Evolutionary conservation across 2,113 vertebrate species (phyloP).

Genomic region (Ciconia maguari): DNA sequence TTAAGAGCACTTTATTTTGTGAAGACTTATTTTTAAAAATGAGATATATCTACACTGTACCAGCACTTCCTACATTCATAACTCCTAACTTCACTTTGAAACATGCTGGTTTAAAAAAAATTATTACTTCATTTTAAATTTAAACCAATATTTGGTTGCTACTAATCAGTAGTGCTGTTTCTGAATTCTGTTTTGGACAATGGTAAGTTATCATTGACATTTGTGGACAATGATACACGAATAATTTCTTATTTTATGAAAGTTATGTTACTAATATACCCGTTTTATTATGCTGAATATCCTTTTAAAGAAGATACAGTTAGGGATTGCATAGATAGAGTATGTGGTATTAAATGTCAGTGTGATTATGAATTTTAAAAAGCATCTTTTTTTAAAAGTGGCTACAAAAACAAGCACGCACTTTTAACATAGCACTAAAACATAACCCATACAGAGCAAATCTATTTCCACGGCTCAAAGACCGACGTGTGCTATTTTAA

Average conservation of each 20-base stretch:
- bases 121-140: constrained; percentile 40
- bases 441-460: constrained; percentile 29
- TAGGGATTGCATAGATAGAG: constrained; percentile 69
- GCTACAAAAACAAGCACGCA: constrained; percentile 11
- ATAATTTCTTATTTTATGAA: constrained; percentile 13
- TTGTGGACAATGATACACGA: neutral
- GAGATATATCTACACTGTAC: constrained; percentile 25
- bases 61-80: constrained; percentile 41
- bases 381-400: constrained; percentile 30
- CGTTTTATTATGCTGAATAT: constrained; percentile 14
- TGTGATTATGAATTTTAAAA: constrained; percentile 45
- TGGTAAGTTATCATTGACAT: neutral
- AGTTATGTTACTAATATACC: constrained; percentile 17
- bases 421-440: constrained; percentile 32
- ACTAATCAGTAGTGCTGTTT: neutral
- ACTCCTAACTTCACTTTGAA: constrained; percentile 9
- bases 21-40: constrained; percentile 42
- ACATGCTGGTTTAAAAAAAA: constrained; percentile 6
- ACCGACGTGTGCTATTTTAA: neutral
- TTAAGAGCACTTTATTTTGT: constrained; percentile 77
- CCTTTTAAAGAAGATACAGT: constrained; percentile 3
- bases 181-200: neutral
- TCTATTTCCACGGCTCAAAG: neutral
- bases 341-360: constrained; percentile 16
- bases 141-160: constrained; percentile 31